Conservation (phyloP, 2,113 vertebrate genomes). For the Colaptes auratus region DNA sequence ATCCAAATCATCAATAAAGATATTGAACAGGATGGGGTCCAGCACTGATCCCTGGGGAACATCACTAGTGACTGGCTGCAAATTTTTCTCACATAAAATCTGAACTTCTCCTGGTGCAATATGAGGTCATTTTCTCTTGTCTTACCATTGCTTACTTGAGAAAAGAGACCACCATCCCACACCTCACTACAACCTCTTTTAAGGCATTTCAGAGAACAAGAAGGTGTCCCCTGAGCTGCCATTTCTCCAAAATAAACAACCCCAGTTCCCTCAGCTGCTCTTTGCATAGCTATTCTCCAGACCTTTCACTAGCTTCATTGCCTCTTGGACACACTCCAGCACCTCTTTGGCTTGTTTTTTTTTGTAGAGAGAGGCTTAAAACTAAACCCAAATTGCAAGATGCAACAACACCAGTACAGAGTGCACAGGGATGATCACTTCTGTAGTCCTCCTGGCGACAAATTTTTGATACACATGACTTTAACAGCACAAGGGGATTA, state of each 20-base stretch:
- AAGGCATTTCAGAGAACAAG: not conserved
- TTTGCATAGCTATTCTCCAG: not conserved
- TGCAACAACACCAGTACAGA: not conserved
- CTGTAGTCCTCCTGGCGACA: not conserved
- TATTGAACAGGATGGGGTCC: too few species aligned
- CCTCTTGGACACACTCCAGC: accelerated
- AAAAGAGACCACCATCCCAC: not conserved
- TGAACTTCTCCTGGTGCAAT: not conserved
- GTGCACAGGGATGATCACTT: accelerated
- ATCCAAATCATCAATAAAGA: too few species aligned
- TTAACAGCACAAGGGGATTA: not conserved
- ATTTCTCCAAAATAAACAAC: not conserved
- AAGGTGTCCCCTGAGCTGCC: not conserved
- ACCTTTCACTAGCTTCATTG: not conserved
- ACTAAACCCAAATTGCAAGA: not conserved
- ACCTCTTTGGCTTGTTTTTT: not conserved
- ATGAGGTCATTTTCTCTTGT: not conserved
- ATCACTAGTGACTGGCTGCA: too few species aligned
- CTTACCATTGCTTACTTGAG: accelerated
- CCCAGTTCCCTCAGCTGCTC: not conserved
- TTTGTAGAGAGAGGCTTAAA: not conserved
- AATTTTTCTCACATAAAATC: not conserved
- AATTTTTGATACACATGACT: not conserved
- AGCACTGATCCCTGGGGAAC: too few species aligned
- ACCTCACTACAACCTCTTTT: not conserved